Percentiles rank a stretch among this genome's conserved stretches.
Evolutionary conservation across 2,888 invertebrate genomes (phyloP).

Genomic region (Phortica okadai): DNA sequence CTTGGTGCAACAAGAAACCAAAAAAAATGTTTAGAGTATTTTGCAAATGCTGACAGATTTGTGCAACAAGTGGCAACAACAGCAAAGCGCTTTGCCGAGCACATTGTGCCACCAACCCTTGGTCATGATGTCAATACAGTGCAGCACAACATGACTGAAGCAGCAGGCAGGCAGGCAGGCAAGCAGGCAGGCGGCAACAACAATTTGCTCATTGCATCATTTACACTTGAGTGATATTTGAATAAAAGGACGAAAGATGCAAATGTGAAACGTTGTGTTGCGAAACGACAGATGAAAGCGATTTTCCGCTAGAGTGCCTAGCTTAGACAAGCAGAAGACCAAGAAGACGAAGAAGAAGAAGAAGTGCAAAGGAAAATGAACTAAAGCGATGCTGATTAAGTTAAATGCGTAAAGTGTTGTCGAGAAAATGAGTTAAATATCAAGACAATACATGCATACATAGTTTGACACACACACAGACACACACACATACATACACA

Average conservation of each 20-base stretch:
- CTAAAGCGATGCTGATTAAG: not conserved
- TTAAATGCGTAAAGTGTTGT: not conserved
- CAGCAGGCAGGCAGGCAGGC: not conserved
- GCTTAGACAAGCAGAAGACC: not conserved
- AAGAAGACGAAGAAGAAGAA: not conserved
- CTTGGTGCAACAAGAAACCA: too few relatives aligned
- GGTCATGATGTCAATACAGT: too few relatives aligned
- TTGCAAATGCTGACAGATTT: too few relatives aligned
- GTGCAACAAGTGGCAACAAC: too few relatives aligned
- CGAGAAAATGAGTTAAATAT: constrained; percentile 3
- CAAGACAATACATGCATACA: not conserved
- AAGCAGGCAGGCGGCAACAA: not conserved
- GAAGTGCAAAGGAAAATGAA: not conserved
- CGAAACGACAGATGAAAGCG: constrained; percentile 5
- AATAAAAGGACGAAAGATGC: not conserved
- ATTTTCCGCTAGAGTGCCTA: not conserved
- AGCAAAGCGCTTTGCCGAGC: too few relatives aligned
- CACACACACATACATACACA: not conserved
- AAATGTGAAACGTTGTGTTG: not conserved
- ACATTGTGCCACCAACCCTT: too few relatives aligned
- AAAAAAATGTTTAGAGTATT: too few relatives aligned
- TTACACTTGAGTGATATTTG: constrained; percentile 10
- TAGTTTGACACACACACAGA: not conserved
- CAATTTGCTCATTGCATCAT: constrained; percentile 17
- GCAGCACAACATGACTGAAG: too few relatives aligned